A percentile compares a stretch with the other conserved stretches of the same genome.
Conservation (phyloP, 2,113 vertebrate species). For the Limanda limanda region DNA sequence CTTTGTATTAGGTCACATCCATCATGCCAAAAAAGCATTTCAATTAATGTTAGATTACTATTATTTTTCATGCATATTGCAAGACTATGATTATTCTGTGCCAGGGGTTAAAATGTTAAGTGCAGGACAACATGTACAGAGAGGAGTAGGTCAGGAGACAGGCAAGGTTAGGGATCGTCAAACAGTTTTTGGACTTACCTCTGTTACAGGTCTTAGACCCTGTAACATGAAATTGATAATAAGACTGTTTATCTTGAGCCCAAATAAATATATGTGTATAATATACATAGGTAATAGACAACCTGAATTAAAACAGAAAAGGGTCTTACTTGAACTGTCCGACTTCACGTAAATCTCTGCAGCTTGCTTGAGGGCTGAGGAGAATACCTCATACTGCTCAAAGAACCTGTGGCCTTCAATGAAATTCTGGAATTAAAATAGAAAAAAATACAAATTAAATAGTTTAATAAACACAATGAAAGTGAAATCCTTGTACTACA, state of each 20-base stretch:
- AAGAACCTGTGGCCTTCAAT: constrained; percentile 97
- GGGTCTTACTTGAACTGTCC: constrained; percentile 90
- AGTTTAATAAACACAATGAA: neutral
- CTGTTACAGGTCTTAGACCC: constrained; percentile 79
- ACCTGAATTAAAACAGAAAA: constrained; percentile 1
- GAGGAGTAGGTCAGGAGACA: constrained; percentile 37
- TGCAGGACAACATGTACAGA: constrained; percentile 24
- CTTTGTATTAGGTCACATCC: constrained; percentile 18
- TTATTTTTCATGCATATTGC: constrained; percentile 57
- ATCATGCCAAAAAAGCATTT: constrained; percentile 60
- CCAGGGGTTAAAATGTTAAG: constrained; percentile 40
- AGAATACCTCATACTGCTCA: constrained; percentile 95
- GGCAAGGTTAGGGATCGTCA: constrained; percentile 34
- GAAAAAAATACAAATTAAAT: neutral
- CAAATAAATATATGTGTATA: constrained; percentile 11
- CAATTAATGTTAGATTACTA: constrained; percentile 19
- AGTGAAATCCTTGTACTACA: neutral
- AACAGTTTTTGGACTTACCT: constrained; percentile 76
- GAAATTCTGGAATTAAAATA: constrained; percentile 83
- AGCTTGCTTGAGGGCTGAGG: constrained; percentile 89
- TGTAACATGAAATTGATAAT: constrained; percentile 78
- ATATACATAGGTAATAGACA: neutral
- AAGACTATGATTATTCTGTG: constrained; percentile 18
- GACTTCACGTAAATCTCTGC: constrained; percentile 94
- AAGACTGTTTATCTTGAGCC: constrained; percentile 29